Conservation (phyloP, 2,113 vertebrate species). For the Potamarius usumacintae region DNA sequence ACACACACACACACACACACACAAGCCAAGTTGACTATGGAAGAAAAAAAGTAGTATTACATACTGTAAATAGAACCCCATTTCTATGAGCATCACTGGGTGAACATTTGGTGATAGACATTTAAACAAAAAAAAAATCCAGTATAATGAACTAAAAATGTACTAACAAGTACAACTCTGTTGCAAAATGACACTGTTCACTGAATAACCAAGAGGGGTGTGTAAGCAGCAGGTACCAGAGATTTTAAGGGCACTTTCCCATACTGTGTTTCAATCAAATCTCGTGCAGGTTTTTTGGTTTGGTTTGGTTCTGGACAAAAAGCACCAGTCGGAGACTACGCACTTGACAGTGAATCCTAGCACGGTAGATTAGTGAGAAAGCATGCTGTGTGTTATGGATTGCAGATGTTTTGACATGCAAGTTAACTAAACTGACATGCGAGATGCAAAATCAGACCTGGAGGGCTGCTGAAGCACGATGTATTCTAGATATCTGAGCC, state of each 20-base stretch:
- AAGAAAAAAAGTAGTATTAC: background rate
- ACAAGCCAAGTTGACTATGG: background rate
- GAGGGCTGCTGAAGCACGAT: background rate
- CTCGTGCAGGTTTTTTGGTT: background rate
- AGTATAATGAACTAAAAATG: background rate
- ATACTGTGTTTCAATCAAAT: background rate
- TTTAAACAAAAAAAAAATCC: background rate
- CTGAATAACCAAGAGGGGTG: background rate
- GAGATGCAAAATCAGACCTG: background rate
- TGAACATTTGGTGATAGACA: background rate
- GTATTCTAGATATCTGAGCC: conserved; percentile 1
- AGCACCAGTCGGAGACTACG: background rate
- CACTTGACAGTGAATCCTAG: background rate
- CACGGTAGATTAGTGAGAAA: background rate
- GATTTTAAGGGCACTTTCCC: background rate
- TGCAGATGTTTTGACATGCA: background rate
- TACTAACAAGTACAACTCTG: background rate
- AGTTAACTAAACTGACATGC: background rate
- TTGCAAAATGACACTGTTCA: background rate
- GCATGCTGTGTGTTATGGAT: background rate
- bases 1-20: background rate
- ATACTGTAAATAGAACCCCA: background rate
- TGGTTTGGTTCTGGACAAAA: background rate
- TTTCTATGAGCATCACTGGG: background rate
- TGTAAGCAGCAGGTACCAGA: background rate